Conservation (phyloP, 2,797 vertebrate genomes). For the Gymnocypris eckloni region DNA sequence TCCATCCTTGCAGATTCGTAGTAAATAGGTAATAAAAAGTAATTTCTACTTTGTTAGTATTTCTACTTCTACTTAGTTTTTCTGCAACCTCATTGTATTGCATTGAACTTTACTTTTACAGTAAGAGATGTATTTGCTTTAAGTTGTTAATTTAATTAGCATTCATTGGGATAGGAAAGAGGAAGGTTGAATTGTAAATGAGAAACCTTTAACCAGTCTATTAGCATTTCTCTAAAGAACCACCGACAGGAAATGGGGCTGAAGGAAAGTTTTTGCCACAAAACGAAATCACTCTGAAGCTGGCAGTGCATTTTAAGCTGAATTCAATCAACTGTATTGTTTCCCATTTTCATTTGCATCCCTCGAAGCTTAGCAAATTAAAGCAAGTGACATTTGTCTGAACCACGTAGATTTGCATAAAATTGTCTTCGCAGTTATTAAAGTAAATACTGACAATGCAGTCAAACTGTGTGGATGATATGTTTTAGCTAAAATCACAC, state of each 20-base stretch:
- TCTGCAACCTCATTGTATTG: background rate
- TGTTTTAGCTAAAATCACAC: background rate
- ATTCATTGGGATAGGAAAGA: conserved; percentile 32
- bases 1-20: background rate
- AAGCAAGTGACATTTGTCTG: conserved; percentile 37
- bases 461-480: background rate
- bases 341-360: conserved; percentile 42
- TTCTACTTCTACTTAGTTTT: too few relatives aligned
- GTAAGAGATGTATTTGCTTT: conserved; percentile 17
- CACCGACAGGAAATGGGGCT: background rate
- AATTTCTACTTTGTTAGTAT: background rate
- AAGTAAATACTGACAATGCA: background rate
- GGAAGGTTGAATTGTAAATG: conserved; percentile 40
- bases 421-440: background rate
- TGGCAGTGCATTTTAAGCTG: conserved; percentile 16
- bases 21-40: background rate
- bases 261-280: conserved; percentile 13
- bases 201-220: conserved; percentile 19
- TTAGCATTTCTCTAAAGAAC: background rate
- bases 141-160: conserved; percentile 36
- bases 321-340: conserved; percentile 44
- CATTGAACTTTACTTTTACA: conserved; percentile 28
- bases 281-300: conserved; percentile 30
- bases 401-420: conserved; percentile 15
- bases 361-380: conserved; percentile 27